Evolutionary conservation across 1,140 invertebrate species (phyloP).

Genomic region (Temnothorax curvispinosus): DNA sequence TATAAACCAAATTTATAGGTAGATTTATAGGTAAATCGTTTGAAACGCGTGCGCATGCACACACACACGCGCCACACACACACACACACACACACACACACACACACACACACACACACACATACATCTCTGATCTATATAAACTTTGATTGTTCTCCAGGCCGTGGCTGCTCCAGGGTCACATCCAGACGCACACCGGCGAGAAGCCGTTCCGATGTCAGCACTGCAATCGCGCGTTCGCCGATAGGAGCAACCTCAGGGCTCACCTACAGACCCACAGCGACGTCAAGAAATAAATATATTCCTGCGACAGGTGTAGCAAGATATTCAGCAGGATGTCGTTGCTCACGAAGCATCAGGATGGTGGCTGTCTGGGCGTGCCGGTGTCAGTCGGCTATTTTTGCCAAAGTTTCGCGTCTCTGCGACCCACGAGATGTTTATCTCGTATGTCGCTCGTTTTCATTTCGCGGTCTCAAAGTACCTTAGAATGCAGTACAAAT

Average conservation of each 20-base stretch:
- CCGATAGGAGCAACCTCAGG: constrained; percentile 97
- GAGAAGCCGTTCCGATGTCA: constrained; percentile 99
- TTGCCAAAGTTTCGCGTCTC: constrained; percentile 67
- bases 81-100: too few relatives aligned
- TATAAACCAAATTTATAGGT: too few relatives aligned
- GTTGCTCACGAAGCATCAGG: constrained; percentile 96
- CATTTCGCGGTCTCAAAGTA: constrained; percentile 63
- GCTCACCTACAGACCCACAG: constrained; percentile 99
- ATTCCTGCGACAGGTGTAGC: constrained; percentile 95
- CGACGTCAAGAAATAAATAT: constrained; percentile 95
- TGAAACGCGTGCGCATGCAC: too few relatives aligned
- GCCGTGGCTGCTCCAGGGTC: constrained; percentile 98
- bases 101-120: too few relatives aligned
- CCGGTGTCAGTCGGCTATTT: constrained; percentile 78
- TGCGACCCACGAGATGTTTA: constrained; percentile 15
- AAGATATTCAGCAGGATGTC: constrained; percentile 99
- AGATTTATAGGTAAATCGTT: too few relatives aligned
- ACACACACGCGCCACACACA: too few relatives aligned
- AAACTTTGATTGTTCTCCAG: constrained; percentile 91
- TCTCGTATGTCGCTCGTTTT: constrained; percentile 46
- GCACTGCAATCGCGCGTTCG: constrained; percentile 97
- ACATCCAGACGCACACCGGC: constrained; percentile 97
- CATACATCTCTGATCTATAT: too few relatives aligned
- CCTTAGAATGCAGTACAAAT: constrained; percentile 74
- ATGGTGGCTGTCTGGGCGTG: constrained; percentile 92